phyloP scores from a whole-genome alignment of 1,140 invertebrate genomes.

The Lamellibrachia luymesi region DNA sequence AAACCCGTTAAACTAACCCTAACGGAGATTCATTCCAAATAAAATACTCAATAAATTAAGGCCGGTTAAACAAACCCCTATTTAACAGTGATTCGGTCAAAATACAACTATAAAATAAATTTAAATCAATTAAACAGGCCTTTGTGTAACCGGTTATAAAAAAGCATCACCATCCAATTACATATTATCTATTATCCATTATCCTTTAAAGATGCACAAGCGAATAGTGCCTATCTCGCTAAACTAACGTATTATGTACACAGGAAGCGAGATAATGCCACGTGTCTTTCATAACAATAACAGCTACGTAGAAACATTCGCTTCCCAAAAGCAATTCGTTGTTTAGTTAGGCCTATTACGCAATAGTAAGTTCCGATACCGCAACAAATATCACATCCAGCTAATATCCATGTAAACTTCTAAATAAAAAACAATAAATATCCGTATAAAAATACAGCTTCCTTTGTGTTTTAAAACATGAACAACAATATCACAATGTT shows the following conservation, averaged over 20 bases:
- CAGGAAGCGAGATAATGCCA: neutral
- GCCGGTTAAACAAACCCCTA: neutral
- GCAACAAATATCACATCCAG: neutral
- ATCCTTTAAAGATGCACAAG: neutral
- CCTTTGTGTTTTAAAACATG: neutral
- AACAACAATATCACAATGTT: constrained; percentile 1
- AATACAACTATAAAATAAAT: neutral
- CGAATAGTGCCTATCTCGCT: neutral
- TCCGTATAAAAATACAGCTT: neutral
- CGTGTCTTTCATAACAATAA: too few relatives aligned
- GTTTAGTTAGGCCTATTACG: neutral
- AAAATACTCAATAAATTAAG: neutral
- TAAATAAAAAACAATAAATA: neutral
- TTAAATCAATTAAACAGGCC: neutral
- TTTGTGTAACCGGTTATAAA: neutral
- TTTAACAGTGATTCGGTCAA: neutral
- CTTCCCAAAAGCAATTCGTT: neutral
- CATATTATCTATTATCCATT: neutral
- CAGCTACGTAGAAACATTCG: neutral
- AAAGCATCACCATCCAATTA: neutral
- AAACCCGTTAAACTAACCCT: neutral
- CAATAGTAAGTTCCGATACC: neutral
- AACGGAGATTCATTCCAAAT: neutral
- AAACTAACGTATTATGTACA: neutral
- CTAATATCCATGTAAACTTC: neutral